Conservation (phyloP, 1,140 invertebrate genomes). For the Drosophila yakuba region DNA sequence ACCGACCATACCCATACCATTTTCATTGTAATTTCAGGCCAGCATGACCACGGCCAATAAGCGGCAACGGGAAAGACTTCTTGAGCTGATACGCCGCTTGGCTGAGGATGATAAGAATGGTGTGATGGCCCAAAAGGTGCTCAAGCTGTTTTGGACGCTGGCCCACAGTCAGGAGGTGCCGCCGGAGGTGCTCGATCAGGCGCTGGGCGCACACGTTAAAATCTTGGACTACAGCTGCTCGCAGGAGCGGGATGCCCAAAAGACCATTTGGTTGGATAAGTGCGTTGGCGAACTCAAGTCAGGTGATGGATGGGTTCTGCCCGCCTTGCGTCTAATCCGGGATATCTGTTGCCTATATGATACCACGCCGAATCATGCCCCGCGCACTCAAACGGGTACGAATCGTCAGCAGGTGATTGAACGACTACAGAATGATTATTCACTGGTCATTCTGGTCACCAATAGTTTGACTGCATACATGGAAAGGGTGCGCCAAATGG, state of each 20-base stretch:
- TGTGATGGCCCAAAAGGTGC: conserved; percentile 99
- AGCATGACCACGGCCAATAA: conserved; percentile 98
- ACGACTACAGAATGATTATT: conserved; percentile 95
- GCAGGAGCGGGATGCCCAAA: conserved; percentile 97
- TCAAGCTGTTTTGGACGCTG: conserved; percentile 98
- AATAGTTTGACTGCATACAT: conserved; percentile 97
- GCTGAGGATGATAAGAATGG: conserved; percentile 99
- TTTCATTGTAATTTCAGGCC: conserved; percentile 86
- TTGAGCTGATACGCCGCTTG: conserved; percentile 96
- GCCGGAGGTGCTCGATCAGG: conserved; percentile 99
- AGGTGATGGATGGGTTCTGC: conserved; percentile 94
- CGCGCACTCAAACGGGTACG: conserved; percentile 88
- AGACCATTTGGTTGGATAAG: conserved; percentile 97
- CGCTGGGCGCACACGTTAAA: conserved; percentile 97
- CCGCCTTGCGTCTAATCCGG: conserved; percentile 97
- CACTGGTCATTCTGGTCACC: conserved; percentile 96
- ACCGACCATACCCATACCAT: background rate
- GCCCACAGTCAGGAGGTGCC: conserved; percentile 98
- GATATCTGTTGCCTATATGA: conserved; percentile 98
- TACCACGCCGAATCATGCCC: conserved; percentile 89
- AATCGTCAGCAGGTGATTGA: conserved; percentile 94
- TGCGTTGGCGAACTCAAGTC: conserved; percentile 97
- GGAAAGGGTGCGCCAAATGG: conserved; percentile 91
- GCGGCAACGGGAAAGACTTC: conserved; percentile 97
- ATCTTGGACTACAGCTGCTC: conserved; percentile 99